Percentiles rank a stretch among this genome's conserved stretches.
phyloP scores from a whole-genome alignment of 2,797 vertebrate species.

The Gobio occitaniae region DNA sequence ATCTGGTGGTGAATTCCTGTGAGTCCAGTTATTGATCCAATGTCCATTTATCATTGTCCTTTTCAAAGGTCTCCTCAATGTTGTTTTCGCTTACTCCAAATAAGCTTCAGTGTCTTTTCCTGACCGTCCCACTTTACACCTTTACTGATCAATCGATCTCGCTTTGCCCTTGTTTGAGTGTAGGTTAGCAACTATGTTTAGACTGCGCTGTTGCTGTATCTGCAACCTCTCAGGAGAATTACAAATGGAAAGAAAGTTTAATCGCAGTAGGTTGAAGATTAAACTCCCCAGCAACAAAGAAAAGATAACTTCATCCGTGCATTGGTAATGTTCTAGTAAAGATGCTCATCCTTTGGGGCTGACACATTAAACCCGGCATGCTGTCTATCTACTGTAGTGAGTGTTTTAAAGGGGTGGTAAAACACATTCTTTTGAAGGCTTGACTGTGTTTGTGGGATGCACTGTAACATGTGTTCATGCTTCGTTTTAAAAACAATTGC shows the following conservation, averaged over 20 bases:
- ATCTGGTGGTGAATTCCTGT: neutral
- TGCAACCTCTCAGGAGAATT: neutral
- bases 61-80: neutral
- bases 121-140: neutral
- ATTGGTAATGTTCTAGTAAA: neutral
- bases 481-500: too few species aligned
- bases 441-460: too few species aligned
- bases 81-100: slow-evolving; percentile 19
- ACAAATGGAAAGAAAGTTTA: slow-evolving; percentile 1
- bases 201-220: neutral
- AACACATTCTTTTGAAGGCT: too few species aligned
- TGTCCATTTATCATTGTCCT: neutral
- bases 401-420: too few species aligned
- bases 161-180: slow-evolving; percentile 6
- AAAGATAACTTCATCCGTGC: neutral
- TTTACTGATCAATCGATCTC: neutral
- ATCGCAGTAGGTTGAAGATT: neutral
- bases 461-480: too few species aligned
- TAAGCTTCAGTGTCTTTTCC: slow-evolving; percentile 20
- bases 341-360: neutral
- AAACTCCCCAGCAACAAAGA: neutral
- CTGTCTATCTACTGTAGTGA: neutral
- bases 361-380: neutral
- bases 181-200: slow-evolving; percentile 7
- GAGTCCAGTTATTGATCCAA: slow-evolving; percentile 19